Conservation (phyloP, 2,797 vertebrate species). For the Danio choprae region DNA sequence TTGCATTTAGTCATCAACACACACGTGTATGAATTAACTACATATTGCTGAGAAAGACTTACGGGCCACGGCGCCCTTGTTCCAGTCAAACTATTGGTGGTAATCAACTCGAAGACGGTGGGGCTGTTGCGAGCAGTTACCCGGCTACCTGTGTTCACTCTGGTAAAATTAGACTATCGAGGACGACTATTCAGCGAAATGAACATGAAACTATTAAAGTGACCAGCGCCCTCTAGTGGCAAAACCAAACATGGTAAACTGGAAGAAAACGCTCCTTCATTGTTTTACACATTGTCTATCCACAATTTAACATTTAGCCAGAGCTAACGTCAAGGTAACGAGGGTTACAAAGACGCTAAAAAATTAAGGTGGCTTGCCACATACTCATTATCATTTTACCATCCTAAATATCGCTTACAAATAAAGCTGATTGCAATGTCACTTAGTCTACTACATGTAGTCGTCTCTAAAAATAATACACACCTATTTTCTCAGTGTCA, state of each 20-base stretch:
- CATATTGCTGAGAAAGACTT: background rate
- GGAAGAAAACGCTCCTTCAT: no score
- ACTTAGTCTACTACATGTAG: no score
- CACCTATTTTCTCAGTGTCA: no score
- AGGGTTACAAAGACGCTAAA: no score
- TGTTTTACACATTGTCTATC: no score
- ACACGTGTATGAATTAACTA: background rate
- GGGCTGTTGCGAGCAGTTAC: background rate
- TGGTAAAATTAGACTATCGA: background rate
- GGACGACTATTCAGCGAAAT: background rate
- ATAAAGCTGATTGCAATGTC: no score
- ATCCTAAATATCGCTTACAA: no score
- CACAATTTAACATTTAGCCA: no score
- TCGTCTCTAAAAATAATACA: no score
- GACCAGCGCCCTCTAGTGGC: background rate
- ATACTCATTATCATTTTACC: no score
- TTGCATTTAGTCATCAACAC: background rate
- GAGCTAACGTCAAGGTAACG: no score
- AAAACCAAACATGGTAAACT: background rate
- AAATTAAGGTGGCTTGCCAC: no score
- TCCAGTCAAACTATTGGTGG: background rate
- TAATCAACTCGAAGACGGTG: background rate
- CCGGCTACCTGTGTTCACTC: background rate
- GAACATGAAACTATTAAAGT: background rate
- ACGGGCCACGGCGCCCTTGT: background rate